Evolutionary conservation across 2,888 invertebrate genomes (phyloP).

Genomic region (Oithona nana): DNA sequence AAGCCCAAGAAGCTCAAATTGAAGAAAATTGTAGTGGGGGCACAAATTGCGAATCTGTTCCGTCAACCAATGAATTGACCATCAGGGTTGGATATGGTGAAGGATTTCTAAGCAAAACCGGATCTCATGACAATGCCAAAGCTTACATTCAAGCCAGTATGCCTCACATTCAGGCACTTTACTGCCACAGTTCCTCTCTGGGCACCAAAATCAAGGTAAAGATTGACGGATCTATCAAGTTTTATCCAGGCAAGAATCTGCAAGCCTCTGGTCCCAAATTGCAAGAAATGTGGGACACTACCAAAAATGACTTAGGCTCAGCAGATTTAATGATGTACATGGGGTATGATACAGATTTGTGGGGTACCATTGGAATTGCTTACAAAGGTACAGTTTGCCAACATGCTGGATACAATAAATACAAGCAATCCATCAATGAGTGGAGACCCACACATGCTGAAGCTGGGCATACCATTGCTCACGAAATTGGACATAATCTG

Average conservation of each 20-base stretch:
- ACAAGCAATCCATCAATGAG: neutral
- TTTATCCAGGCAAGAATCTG: neutral
- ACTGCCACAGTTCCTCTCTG: neutral
- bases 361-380: neutral
- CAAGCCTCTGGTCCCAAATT: neutral
- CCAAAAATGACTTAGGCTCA: neutral
- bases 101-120: neutral
- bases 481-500: neutral
- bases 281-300: neutral
- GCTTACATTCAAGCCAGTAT: neutral
- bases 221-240: neutral
- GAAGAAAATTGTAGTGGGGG: neutral
- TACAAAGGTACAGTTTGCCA: neutral
- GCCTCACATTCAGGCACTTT: neutral
- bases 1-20: neutral
- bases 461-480: neutral
- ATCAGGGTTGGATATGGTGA: neutral
- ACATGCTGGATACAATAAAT: neutral
- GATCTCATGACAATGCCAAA: neutral
- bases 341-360: neutral
- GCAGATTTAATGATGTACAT: neutral
- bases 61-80: neutral
- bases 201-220: neutral
- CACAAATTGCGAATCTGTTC: neutral
- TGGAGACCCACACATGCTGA: neutral